Evolutionary conservation across 2,888 invertebrate species (phyloP).

Genomic region (Drosophila eohydei): DNA sequence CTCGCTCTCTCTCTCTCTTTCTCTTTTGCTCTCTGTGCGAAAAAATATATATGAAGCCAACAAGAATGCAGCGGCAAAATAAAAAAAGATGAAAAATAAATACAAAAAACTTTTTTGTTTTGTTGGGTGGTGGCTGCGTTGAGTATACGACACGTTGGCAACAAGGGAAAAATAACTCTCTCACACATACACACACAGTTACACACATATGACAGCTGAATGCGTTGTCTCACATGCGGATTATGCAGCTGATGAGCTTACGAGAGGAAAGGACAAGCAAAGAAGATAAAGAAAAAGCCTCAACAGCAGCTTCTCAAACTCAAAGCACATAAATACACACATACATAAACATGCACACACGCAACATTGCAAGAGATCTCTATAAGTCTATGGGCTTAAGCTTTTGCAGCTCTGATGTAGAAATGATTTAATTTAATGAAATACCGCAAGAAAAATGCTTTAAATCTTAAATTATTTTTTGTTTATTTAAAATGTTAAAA

Average conservation of each 20-base stretch:
- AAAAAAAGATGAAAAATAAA: slow-evolving; percentile 26
- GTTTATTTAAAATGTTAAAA: no score
- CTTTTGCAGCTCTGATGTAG: slow-evolving; percentile 7
- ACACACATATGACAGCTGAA: slow-evolving; percentile 1
- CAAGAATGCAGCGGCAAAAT: slow-evolving; percentile 43
- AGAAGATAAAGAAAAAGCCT: slow-evolving; percentile 41
- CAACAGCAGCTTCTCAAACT: slow-evolving; percentile 40
- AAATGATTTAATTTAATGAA: neutral
- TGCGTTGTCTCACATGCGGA: slow-evolving; percentile 42
- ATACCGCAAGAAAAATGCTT: neutral
- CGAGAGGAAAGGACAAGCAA: slow-evolving; percentile 20
- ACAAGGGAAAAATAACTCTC: slow-evolving; percentile 34
- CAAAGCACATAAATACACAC: slow-evolving; percentile 11
- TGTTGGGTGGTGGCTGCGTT: slow-evolving; percentile 66
- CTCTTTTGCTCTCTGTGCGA: slow-evolving; percentile 22
- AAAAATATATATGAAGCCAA: slow-evolving; percentile 40
- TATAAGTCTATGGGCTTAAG: slow-evolving; percentile 18
- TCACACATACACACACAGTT: slow-evolving; percentile 8
- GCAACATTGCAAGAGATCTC: neutral
- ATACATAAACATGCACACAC: neutral
- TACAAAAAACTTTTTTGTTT: slow-evolving; percentile 11
- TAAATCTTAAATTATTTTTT: neutral
- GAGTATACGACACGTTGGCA: slow-evolving; percentile 72
- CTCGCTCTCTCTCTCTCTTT: slow-evolving; percentile 13
- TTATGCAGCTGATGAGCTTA: slow-evolving; percentile 57